phyloP scores from a whole-genome alignment of 2,113 vertebrate genomes.

The Mesembrinibis cayennensis region DNA sequence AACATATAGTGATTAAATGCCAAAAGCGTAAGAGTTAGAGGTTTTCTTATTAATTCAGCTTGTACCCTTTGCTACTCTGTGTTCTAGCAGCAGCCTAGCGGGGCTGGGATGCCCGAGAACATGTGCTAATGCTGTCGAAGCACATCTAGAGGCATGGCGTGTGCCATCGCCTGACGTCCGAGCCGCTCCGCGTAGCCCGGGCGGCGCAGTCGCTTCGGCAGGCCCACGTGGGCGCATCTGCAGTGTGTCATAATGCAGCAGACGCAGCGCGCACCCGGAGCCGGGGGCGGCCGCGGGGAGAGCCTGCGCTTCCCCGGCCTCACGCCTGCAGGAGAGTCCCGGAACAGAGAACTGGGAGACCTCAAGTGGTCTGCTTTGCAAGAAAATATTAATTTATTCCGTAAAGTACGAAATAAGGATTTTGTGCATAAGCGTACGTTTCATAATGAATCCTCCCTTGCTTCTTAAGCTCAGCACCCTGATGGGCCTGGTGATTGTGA shows the following conservation, averaged over 20 bases:
- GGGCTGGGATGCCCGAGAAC: neutral
- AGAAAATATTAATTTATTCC: accelerated
- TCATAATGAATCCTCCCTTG: neutral
- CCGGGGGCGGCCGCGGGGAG: neutral
- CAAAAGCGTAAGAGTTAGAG: neutral
- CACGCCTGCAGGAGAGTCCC: neutral
- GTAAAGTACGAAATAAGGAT: neutral
- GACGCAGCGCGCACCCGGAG: neutral
- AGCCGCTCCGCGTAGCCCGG: neutral
- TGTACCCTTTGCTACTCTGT: neutral
- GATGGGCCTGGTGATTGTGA: neutral
- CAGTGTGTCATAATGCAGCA: constrained; percentile 59
- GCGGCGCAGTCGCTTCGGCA: neutral
- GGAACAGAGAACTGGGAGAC: accelerated
- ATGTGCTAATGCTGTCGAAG: accelerated
- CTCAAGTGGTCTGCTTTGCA: accelerated
- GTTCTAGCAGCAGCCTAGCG: accelerated
- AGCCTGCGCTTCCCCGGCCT: neutral
- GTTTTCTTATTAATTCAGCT: neutral
- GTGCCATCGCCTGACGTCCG: neutral
- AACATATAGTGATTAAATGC: neutral
- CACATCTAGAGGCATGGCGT: too few relatives aligned
- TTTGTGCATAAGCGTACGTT: accelerated
- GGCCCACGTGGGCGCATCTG: constrained; percentile 1
- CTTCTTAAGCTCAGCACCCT: neutral